A percentile compares a stretch with the other conserved stretches of the same genome.
Conservation (phyloP, 2,888 invertebrate species). For the Euphydryas editha region DNA sequence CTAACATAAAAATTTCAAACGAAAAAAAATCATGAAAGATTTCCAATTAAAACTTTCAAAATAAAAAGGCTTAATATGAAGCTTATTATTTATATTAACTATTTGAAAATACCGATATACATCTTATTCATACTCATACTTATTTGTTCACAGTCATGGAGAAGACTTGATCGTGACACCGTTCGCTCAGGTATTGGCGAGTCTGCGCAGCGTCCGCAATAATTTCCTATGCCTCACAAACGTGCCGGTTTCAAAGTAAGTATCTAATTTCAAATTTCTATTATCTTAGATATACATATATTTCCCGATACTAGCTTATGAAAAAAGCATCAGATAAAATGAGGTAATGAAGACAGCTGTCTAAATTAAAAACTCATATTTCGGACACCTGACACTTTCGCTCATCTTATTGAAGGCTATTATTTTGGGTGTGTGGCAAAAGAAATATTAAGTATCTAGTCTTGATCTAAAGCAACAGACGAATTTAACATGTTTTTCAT, state of each 20-base stretch:
- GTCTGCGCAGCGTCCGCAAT: slow-evolving; percentile 98
- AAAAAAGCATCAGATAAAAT: neutral
- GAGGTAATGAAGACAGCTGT: no score
- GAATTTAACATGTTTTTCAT: neutral
- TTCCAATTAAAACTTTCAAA: neutral
- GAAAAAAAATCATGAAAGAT: neutral
- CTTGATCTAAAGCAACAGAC: neutral
- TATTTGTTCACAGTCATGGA: slow-evolving; percentile 89
- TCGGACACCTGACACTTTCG: no score
- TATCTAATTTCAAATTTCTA: slow-evolving; percentile 54
- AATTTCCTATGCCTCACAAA: slow-evolving; percentile 99
- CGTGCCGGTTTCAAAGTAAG: slow-evolving; percentile 94
- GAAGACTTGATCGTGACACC: slow-evolving; percentile 99
- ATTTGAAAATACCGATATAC: neutral
- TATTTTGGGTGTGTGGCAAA: no score
- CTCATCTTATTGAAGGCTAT: no score
- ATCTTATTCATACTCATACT: slow-evolving; percentile 7
- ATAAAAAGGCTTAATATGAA: neutral
- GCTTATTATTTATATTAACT: neutral
- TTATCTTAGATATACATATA: neutral
- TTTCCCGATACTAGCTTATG: neutral
- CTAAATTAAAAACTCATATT: no score
- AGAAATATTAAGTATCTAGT: no score
- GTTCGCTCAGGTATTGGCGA: slow-evolving; percentile 99
- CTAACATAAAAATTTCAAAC: neutral